Evolutionary conservation across 2,888 invertebrate species (phyloP).

Genomic region (Chaitophorus viminalis): DNA sequence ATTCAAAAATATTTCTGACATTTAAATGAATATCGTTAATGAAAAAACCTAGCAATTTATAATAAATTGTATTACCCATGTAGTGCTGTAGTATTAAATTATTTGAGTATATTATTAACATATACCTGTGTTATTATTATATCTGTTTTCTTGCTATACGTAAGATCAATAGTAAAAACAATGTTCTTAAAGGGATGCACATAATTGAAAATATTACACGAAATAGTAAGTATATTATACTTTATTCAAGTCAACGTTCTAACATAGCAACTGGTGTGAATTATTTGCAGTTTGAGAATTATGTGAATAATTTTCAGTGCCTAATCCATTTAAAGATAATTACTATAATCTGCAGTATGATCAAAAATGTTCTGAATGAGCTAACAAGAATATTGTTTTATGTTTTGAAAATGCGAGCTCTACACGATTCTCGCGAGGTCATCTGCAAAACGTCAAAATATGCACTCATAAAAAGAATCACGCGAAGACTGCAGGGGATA

Average conservation of each 20-base stretch:
- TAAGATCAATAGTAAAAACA: neutral
- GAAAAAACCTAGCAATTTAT: neutral
- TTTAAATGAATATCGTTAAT: neutral
- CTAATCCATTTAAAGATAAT: neutral
- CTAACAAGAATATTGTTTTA: neutral
- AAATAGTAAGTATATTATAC: neutral
- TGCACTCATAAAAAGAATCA: slow-evolving; percentile 34
- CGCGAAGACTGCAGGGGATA: neutral
- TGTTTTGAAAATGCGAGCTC: slow-evolving; percentile 16
- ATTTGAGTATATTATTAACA: neutral
- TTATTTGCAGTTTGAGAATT: neutral
- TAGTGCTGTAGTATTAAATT: neutral
- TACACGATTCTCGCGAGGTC: slow-evolving; percentile 46
- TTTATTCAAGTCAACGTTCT: neutral
- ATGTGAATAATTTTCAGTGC: neutral
- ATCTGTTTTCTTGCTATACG: neutral
- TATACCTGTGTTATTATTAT: too few relatives aligned
- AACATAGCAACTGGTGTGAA: neutral
- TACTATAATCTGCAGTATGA: too few relatives aligned
- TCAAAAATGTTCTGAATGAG: neutral
- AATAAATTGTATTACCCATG: neutral
- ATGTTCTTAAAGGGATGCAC: neutral
- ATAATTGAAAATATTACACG: neutral
- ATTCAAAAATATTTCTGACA: neutral
- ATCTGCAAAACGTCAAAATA: slow-evolving; percentile 61